Percentiles rank a stretch among this genome's conserved stretches.
Evolutionary conservation across 2,113 vertebrate genomes (phyloP).

Genomic region (Pelodiscus sinensis): DNA sequence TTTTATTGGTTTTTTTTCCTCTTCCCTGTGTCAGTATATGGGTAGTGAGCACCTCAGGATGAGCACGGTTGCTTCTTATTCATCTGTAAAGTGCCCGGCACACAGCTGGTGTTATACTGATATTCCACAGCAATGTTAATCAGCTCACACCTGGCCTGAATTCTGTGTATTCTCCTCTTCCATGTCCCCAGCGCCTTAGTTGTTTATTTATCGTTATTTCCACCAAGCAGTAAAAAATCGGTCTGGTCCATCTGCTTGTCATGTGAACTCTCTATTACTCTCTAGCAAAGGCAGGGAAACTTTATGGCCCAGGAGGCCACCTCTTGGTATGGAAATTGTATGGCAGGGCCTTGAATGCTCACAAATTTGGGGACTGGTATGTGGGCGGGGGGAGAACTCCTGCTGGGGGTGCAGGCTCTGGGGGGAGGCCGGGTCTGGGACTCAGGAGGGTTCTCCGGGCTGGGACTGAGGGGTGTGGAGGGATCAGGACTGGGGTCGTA

Average conservation of each 20-base stretch:
- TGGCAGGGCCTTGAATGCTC: no score
- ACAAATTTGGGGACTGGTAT: no score
- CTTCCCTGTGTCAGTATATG: background rate
- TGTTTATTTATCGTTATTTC: background rate
- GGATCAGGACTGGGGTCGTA: no score
- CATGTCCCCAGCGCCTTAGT: background rate
- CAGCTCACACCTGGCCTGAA: background rate
- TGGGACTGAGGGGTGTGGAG: no score
- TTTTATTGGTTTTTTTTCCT: conserved; percentile 63
- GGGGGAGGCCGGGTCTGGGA: no score
- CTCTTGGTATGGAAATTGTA: no score
- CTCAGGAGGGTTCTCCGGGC: no score
- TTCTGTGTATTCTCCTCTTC: background rate
- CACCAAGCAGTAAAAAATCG: background rate
- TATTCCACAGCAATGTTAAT: background rate
- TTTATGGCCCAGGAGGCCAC: no score
- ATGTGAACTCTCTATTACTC: background rate
- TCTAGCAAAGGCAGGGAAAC: no score
- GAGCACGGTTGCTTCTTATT: conserved; percentile 33
- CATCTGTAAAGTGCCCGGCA: background rate
- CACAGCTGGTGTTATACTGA: background rate
- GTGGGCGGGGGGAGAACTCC: no score
- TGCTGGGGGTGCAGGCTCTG: no score
- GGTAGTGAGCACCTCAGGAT: conserved; percentile 34
- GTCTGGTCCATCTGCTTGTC: background rate